Percentiles rank a stretch among this genome's conserved stretches.
Conservation (phyloP, 2,888 invertebrate species). For the Acronicta aceris region DNA sequence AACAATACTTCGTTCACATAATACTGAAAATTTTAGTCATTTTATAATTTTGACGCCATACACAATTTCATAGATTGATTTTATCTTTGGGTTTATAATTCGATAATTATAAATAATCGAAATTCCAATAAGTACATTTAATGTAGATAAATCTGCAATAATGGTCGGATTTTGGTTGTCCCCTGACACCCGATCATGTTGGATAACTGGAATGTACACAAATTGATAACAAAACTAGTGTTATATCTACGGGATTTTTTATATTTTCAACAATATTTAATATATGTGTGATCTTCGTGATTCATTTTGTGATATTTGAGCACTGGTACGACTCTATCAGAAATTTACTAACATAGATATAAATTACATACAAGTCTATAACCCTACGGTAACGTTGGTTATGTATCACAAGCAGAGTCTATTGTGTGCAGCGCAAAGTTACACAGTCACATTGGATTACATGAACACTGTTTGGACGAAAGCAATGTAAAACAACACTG, state of each 20-base stretch:
- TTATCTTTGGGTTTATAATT: conserved; percentile 27
- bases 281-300: conserved; percentile 63
- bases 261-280: conserved; percentile 18
- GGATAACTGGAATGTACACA: conserved; percentile 52
- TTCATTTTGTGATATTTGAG: conserved; percentile 48
- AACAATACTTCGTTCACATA: conserved; percentile 72
- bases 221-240: conserved; percentile 46
- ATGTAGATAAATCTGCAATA: conserved; percentile 29
- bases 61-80: conserved; percentile 37
- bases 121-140: conserved; percentile 33
- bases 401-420: conserved; percentile 65
- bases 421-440: conserved; percentile 49
- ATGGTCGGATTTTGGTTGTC: background rate
- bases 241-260: conserved; percentile 15
- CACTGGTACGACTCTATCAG: conserved; percentile 31
- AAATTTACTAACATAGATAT: conserved; percentile 40
- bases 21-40: conserved; percentile 75
- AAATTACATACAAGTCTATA: conserved; percentile 48
- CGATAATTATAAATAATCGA: conserved; percentile 40
- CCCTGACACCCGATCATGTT: conserved; percentile 24
- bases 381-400: conserved; percentile 69
- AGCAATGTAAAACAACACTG: conserved; percentile 48
- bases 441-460: conserved; percentile 53
- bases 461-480: conserved; percentile 34
- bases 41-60: conserved; percentile 51